Evolutionary conservation across 1,140 invertebrate species (phyloP).

Genomic region (Psix sp.): DNA sequence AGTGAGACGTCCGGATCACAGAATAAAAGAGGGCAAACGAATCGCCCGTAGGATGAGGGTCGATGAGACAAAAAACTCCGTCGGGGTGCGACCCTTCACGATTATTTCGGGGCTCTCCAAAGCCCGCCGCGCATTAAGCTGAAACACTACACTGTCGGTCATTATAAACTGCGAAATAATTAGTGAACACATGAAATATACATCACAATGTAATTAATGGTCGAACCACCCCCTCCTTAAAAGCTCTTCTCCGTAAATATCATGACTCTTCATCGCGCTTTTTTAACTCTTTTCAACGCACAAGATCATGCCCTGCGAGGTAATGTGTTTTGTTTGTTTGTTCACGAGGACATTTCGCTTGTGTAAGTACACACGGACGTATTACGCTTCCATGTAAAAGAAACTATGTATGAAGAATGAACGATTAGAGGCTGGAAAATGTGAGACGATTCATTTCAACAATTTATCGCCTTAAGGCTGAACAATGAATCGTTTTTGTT

Average conservation of each 20-base stretch:
- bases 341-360: neutral
- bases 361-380: neutral
- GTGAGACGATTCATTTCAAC: too few species aligned
- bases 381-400: neutral
- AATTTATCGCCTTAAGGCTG: too few species aligned
- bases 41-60: conserved; percentile 52
- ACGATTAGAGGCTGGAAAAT: too few species aligned
- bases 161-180: conserved; percentile 61
- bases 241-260: conserved; percentile 9
- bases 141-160: conserved; percentile 42
- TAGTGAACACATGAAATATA: conserved; percentile 60
- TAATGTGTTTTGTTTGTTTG: neutral
- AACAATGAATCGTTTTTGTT: too few species aligned
- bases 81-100: conserved; percentile 58
- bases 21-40: conserved; percentile 44
- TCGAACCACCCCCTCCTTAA: conserved; percentile 15
- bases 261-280: conserved; percentile 8
- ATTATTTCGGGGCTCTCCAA: conserved; percentile 54
- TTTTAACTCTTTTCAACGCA: neutral
- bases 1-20: conserved; percentile 27
- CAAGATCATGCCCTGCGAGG: neutral
- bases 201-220: conserved; percentile 55
- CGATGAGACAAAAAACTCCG: conserved; percentile 57
- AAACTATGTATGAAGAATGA: neutral
- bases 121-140: conserved; percentile 46